Base-by-base conservation (phyloP, 2,888 invertebrate species). In the Drosophila histrio region DNA sequence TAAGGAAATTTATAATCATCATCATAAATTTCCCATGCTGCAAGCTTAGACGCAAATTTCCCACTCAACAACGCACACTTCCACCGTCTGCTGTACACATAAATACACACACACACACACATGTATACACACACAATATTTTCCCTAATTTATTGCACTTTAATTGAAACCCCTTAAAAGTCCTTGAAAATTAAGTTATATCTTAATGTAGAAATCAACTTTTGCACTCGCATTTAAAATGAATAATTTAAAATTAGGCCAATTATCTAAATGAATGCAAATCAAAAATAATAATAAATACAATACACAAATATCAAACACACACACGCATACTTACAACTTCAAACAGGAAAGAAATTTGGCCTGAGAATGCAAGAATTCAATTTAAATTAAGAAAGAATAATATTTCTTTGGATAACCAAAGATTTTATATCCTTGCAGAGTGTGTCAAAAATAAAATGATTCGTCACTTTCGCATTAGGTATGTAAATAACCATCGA, bases 101-200 rank as follows among this genome's bases (percentile, higher is more conserved):
- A 43, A 2, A 26, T 2, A 43, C 7, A 49, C 6, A 30, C 19
- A 19, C 19, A 30, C 4, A 24, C 28, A 44, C 2, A 53, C 54
- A 76, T 67, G 50, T 19, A 5, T 43, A 44, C 38, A 21, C 54
- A 58, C 60, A 5, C 13, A 17, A 32, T 47, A 17, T 64, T 72
- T 53, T 13, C 15, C 21, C 21, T 41, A 19, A 38, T 38, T 44
- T 68, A n/a, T 77, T 79, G 79, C 79, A 80, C 82, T 65, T 59
- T 66, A 41, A 67, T 67, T 63, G 38, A 34, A 69, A 50, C 49
- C 57, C 34, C 44, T 56, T 22, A 26, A 46, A 41, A 30, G 26
- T 21, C 59, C 21, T 17, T 7, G 17, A 46, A 41, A 59, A 7
- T 24, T 36, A 43, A 38, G 32, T 60, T 39, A 28, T 28, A 65